Base-by-base conservation (phyloP, 2,888 invertebrate species). In the Drosophila histrio region DNA sequence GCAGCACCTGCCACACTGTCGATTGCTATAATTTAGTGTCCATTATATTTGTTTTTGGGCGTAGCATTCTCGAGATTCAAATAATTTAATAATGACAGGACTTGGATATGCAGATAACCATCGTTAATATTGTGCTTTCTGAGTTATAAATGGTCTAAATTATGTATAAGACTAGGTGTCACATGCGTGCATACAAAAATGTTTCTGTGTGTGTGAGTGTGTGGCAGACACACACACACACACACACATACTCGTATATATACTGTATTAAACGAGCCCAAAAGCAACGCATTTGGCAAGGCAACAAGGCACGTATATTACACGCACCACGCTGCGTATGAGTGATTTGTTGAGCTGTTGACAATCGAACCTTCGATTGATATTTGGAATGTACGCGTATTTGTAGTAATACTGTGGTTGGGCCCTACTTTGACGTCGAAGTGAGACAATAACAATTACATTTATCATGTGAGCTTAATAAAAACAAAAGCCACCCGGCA, bases 291-390 rank as follows among this genome's bases (percentile, higher is more conserved):
- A 70, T 64, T 58, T 54, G 26, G 41, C 22, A 22, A 65, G 50
- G 34, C 54, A 64, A 30, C 63, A 53, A 38, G 36, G 68, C 76
- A 76, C 65, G 71, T 68, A 79, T 47, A 56, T 36, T 66, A 54
- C 70, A 73, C 79, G 72, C 79, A 82, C 65, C 79, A 83, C 78
- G 52, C 56, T 68, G 74, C 84, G 77, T 81, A 83, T 88, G 84
- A 84, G 86, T 84, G 86, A 84, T 84, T 72, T 88, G 80, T 79
- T 83, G 71, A 88, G 71, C 84, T 75, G 83, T 77, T 75, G 88
- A 87, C 88, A 87, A 71, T 17, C 36, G 44, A 38, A 61, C 41
- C 56, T 57, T 50, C 47, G 52, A 43, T 47, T 52, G 53, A 19
- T 53, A 28, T 53, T 53, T 38, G 52, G 19, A 5, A 26, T 38